A percentile compares a stretch with the other conserved stretches of the same genome.
Conservation (phyloP, 2,113 vertebrate species). For the Muntiacus reevesi region DNA sequence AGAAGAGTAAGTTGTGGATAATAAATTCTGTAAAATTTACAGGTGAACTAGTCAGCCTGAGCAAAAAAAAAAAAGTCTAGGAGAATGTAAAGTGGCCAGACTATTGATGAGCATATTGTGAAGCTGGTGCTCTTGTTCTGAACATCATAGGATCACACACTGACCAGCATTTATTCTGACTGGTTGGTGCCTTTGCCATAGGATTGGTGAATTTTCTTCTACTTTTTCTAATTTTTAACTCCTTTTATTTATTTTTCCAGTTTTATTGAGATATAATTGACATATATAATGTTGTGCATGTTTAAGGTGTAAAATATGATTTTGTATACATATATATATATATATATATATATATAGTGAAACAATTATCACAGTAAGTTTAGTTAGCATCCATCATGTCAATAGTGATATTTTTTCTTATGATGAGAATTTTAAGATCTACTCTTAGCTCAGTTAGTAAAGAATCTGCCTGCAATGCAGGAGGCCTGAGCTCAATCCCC, state of each 20-base stretch:
- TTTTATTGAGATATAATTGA: background rate
- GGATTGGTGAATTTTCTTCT: background rate
- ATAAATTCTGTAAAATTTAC: background rate
- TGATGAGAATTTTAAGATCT: background rate
- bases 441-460: background rate
- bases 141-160: accelerated
- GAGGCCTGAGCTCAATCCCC: background rate
- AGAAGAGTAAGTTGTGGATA: background rate
- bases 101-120: background rate
- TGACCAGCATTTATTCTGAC: background rate
- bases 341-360: background rate
- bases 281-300: background rate
- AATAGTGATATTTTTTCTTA: background rate
- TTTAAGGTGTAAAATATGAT: background rate
- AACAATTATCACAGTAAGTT: background rate
- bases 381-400: background rate
- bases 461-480: background rate
- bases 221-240: background rate
- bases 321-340: background rate
- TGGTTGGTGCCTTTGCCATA: background rate
- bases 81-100: background rate
- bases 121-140: background rate
- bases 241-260: background rate
- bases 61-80: background rate
- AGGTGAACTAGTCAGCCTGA: background rate